Evolutionary conservation across 2,113 vertebrate species (phyloP).

Genomic region (Takifugu bimaculatus): DNA sequence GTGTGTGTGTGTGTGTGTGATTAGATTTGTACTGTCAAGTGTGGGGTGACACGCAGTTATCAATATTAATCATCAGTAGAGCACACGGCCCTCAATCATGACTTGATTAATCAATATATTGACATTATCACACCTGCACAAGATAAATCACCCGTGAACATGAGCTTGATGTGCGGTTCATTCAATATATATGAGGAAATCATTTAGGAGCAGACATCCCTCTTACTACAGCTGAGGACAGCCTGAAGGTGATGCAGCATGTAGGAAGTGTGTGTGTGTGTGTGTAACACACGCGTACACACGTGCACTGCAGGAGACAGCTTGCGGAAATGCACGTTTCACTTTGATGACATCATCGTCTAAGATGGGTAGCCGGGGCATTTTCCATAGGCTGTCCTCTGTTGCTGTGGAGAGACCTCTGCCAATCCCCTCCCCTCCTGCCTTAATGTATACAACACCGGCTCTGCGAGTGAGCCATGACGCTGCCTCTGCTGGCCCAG

Average conservation of each 20-base stretch:
- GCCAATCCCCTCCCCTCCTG: slow-evolving; percentile 66
- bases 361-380: slow-evolving; percentile 49
- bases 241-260: slow-evolving; percentile 65
- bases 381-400: slow-evolving; percentile 77
- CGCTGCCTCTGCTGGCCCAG: slow-evolving; percentile 49
- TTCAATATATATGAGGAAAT: slow-evolving; percentile 61
- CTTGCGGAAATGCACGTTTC: slow-evolving; percentile 52
- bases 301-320: slow-evolving; percentile 39
- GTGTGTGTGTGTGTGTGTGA: slow-evolving; percentile 19
- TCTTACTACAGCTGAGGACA: slow-evolving; percentile 48
- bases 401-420: slow-evolving; percentile 72
- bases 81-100: slow-evolving; percentile 52
- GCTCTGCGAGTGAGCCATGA: slow-evolving; percentile 67
- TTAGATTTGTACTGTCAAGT: slow-evolving; percentile 51
- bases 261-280: slow-evolving; percentile 24
- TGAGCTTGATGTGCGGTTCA: slow-evolving; percentile 59
- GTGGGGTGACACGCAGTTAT: slow-evolving; percentile 43
- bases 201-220: slow-evolving; percentile 48
- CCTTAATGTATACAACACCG: slow-evolving; percentile 69
- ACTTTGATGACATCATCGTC: slow-evolving; percentile 72
- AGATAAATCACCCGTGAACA: slow-evolving; percentile 65
- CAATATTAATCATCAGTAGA: slow-evolving; percentile 60
- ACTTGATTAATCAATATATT: slow-evolving; percentile 65
- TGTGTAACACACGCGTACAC: slow-evolving; percentile 2
- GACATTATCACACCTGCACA: slow-evolving; percentile 55